Conservation (phyloP, 2,797 vertebrate genomes). For the Pangasius larnaudii region DNA sequence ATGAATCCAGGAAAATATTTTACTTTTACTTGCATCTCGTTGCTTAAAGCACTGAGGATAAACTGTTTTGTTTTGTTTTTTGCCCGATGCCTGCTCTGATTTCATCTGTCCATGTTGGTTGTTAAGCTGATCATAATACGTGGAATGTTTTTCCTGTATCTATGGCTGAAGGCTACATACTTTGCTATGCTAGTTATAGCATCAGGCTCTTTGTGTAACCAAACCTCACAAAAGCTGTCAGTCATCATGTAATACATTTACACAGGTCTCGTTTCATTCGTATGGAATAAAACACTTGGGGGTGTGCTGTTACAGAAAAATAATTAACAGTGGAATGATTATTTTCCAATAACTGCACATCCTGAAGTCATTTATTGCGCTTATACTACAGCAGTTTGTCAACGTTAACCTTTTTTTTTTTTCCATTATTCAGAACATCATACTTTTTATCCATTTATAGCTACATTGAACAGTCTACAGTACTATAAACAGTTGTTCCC, state of each 20-base stretch:
- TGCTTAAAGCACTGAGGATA: neutral
- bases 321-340: neutral
- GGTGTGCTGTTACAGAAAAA: neutral
- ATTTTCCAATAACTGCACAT: neutral
- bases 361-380: neutral
- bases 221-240: neutral
- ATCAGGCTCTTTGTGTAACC: neutral
- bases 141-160: slow-evolving; percentile 14
- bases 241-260: neutral
- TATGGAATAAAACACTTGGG: neutral
- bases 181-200: neutral
- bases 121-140: slow-evolving; percentile 9
- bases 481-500: neutral
- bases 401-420: neutral
- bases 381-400: neutral
- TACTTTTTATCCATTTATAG: neutral
- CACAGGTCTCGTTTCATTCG: neutral
- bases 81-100: neutral
- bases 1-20: slow-evolving; percentile 12
- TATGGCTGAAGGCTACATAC: slow-evolving; percentile 2
- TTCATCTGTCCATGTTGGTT: neutral
- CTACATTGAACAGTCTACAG: neutral
- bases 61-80: neutral
- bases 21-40: neutral
- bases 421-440: neutral